A percentile compares a stretch with the other conserved stretches of the same genome.
phyloP scores from a whole-genome alignment of 2,113 vertebrate genomes.

The Pionites leucogaster region DNA sequence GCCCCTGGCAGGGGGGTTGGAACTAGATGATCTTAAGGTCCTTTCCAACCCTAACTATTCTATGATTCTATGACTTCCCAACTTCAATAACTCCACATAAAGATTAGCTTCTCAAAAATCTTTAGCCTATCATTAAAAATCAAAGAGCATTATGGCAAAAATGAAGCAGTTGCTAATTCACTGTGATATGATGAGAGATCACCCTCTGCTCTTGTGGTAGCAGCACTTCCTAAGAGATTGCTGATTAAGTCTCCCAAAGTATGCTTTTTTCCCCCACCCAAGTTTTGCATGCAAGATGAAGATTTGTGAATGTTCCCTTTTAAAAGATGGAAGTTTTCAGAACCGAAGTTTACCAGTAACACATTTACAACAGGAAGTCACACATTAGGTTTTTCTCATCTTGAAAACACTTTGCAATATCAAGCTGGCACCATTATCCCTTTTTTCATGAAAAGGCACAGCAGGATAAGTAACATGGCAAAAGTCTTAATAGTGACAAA shows the following conservation, averaged over 20 bases:
- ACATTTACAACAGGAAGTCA: neutral
- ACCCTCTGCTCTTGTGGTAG: neutral
- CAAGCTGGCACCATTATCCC: neutral
- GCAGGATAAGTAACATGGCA: neutral
- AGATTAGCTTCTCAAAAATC: neutral
- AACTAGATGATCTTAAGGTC: too few species aligned
- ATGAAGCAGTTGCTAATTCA: neutral
- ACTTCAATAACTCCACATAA: neutral
- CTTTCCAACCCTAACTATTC: too few species aligned
- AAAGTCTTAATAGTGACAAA: neutral
- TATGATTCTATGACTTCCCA: neutral
- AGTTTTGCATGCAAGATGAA: neutral
- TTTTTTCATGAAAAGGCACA: neutral
- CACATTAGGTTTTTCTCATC: neutral
- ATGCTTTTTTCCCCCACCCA: rapidly evolving
- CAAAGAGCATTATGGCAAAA: neutral
- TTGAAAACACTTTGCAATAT: neutral
- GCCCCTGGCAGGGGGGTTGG: too few species aligned
- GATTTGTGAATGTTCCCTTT: neutral
- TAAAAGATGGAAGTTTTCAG: neutral
- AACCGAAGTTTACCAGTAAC: neutral
- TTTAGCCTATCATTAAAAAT: neutral
- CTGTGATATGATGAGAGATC: neutral
- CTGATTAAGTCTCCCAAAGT: neutral
- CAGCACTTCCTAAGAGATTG: neutral